Evolutionary conservation across 2,113 vertebrate species (phyloP).

Genomic region (Piliocolobus tephrosceles): DNA sequence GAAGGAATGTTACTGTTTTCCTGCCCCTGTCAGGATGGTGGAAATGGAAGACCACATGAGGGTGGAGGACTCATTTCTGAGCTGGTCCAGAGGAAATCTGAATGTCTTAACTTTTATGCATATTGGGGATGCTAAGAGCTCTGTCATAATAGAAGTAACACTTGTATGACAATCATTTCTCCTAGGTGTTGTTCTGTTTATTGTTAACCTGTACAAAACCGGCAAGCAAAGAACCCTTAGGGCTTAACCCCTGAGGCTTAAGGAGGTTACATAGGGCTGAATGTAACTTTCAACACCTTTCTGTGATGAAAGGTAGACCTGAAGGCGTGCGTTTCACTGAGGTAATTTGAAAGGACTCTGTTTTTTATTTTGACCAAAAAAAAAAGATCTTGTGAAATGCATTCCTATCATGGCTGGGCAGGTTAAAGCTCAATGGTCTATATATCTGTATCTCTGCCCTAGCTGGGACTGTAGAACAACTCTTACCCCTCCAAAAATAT

Average conservation of each 20-base stretch:
- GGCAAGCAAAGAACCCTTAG: neutral
- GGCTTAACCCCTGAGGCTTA: neutral
- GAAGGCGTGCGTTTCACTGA: neutral
- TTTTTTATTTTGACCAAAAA: constrained; percentile 20
- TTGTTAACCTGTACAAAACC: neutral
- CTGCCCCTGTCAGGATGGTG: neutral
- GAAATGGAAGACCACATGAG: neutral
- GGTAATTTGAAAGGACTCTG: neutral
- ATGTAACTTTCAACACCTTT: neutral
- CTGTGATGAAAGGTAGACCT: neutral
- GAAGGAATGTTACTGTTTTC: neutral
- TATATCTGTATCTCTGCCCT: neutral
- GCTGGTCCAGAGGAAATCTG: neutral
- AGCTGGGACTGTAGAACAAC: neutral
- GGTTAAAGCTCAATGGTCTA: neutral
- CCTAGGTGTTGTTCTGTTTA: too few relatives aligned
- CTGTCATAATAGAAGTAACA: neutral
- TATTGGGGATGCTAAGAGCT: neutral
- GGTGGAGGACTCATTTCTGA: neutral
- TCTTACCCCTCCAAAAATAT: neutral
- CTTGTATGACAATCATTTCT: neutral
- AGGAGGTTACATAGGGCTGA: neutral
- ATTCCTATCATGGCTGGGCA: neutral
- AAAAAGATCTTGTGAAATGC: neutral
- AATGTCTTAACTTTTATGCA: neutral